Evolutionary conservation across 2,888 invertebrate genomes (phyloP).

Genomic region (Synergus itoensis): DNA sequence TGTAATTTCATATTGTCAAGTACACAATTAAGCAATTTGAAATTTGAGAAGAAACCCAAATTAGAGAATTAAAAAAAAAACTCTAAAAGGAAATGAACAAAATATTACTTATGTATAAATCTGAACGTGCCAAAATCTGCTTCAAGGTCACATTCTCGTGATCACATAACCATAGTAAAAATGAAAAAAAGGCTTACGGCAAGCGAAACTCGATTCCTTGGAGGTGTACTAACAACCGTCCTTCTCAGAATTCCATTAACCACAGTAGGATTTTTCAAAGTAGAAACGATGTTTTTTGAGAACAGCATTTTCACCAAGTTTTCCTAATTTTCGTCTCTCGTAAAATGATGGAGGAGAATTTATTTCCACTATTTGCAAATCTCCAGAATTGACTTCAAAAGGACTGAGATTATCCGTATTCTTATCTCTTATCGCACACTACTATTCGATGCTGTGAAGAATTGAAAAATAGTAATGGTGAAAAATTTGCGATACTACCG

Average conservation of each 20-base stretch:
- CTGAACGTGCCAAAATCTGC: too few species aligned
- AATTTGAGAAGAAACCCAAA: too few species aligned
- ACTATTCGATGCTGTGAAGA: neutral
- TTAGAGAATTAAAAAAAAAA: neutral
- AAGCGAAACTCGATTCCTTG: neutral
- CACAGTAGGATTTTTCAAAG: neutral
- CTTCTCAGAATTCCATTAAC: neutral
- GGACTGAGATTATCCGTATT: neutral
- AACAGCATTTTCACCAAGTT: neutral
- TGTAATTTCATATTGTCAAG: too few species aligned
- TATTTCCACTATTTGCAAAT: neutral
- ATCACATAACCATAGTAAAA: too few species aligned
- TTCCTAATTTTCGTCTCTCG: neutral
- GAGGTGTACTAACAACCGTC: neutral
- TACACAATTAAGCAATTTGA: too few species aligned
- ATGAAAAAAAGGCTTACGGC: neutral
- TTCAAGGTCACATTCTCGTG: too few species aligned
- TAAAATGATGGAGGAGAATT: neutral
- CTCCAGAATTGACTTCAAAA: neutral
- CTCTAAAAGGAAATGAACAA: too few species aligned
- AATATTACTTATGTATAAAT: too few species aligned
- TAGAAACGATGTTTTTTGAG: neutral
- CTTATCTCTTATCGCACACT: neutral
- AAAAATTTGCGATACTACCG: neutral
- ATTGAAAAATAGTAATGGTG: neutral